Base-by-base conservation (phyloP, 2,888 invertebrate species). In the Cremastobaeus sp. region DNA sequence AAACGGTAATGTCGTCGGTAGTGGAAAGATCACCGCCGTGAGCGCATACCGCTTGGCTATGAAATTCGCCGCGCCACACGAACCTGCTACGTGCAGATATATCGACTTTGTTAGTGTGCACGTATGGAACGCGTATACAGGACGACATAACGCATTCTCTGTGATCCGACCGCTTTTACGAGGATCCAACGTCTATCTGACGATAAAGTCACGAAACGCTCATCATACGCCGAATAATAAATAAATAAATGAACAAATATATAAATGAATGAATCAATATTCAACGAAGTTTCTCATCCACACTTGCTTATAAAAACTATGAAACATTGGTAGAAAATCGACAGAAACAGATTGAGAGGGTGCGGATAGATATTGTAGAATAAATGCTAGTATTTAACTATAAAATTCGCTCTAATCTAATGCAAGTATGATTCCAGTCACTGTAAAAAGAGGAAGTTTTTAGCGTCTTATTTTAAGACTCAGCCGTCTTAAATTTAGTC, bases 61-160 rank as follows among this genome's bases (percentile, higher is more conserved):
- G 79, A 83, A 84, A 85, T 86, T 85, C 85, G 83, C 81, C 83
- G 84, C 81, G 84, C 79, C 79, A 76, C 78, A 76, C 77, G 79
- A 77, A 79, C 78, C 76, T 48, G 59, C 57, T 64, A 52, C 68
- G 54, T 64, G 59, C 65, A 52, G 32, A 62, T 68, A 69, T 68
- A 68, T 59, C 64, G 59, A 35, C 59, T 64, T 52, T 66, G 73
- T 66, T 74, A 70, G 60, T 74, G 77, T 77, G 74, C 77, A 71
- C 78, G 81, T 76, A 78, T 81, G 69, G 69, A 45, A 47, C 48
- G 64, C 74, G 76, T 80, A 82, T 83, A 82, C 81, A 77, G 48
- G 71, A 43, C 57, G 59, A 79, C 80, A 84, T 86, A 84, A 84
- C 78, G 81, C 80, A 87, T 86, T 87, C 87, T 69, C 81, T 86